These are phyloP conservation scores for Xenopus borealis DNA, from an alignment of 2,113 vertebrate genomes.

Conservation along the genomic window DNA sequence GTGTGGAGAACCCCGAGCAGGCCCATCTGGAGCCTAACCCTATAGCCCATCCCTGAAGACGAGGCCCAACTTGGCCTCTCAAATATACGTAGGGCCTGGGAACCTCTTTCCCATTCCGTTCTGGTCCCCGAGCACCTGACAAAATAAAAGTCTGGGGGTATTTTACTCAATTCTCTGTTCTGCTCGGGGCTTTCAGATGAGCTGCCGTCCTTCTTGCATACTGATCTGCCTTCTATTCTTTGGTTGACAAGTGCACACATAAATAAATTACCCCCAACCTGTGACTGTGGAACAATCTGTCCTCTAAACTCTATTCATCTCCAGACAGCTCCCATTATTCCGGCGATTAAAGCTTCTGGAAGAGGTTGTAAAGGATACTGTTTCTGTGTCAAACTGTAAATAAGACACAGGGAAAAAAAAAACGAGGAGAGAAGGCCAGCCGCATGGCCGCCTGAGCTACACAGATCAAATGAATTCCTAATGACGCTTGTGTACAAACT, in stretches of 20 bases:
- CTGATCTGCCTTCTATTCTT: constrained; percentile 64
- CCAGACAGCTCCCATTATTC: constrained; percentile 63
- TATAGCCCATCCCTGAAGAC: constrained; percentile 43
- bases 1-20: constrained; percentile 21
- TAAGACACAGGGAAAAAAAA: constrained; percentile 57
- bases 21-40: constrained; percentile 58
- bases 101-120: constrained; percentile 51
- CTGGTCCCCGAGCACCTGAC: constrained; percentile 60
- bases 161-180: constrained; percentile 57
- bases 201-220: constrained; percentile 55
- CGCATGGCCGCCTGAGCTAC: constrained; percentile 58
- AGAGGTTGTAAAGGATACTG: constrained; percentile 64
- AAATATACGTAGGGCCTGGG: constrained; percentile 59
- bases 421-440: constrained; percentile 53
- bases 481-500: constrained; percentile 61
- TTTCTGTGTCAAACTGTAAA: constrained; percentile 67
- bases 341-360: constrained; percentile 62
- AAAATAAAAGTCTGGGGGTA: constrained; percentile 48
- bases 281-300: constrained; percentile 62
- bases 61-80: constrained; percentile 50
- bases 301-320: constrained; percentile 62
- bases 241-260: constrained; percentile 62
- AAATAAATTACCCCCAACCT: constrained; percentile 66
- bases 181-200: constrained; percentile 47
- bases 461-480: constrained; percentile 61